These are phyloP conservation scores for Pyrocoelia pectoralis DNA, from an alignment of 2,888 invertebrate genomes.

Conservation along the genomic window DNA sequence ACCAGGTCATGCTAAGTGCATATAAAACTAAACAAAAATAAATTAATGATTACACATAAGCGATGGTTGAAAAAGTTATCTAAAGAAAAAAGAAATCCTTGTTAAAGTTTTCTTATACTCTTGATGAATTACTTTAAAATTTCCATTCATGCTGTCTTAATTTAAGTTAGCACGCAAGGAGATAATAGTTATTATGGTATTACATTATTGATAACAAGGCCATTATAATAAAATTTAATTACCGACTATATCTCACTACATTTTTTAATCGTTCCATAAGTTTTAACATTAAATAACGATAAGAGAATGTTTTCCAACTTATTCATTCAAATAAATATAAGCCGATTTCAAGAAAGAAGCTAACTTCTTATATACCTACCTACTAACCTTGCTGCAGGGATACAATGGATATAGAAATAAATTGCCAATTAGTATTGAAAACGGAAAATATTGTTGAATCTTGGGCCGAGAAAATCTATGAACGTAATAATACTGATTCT, in stretches of 20 bases:
- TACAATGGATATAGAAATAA: not conserved
- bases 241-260: not conserved
- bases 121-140: not conserved
- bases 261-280: no score
- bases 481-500: no score
- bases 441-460: not conserved
- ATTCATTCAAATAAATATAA: no score
- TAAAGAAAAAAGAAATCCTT: not conserved
- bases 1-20: not conserved
- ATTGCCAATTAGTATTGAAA: not conserved
- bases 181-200: not conserved
- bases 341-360: no score
- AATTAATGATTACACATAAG: not conserved
- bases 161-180: not conserved
- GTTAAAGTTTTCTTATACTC: not conserved
- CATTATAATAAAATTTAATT: not conserved
- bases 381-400: not conserved
- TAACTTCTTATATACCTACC: not conserved
- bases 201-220: conserved; percentile 1
- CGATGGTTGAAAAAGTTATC: not conserved
- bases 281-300: no score
- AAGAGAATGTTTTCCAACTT: no score
- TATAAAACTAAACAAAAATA: not conserved
- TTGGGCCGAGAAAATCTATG: no score
- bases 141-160: not conserved